These are phyloP conservation scores for Athetis lepigone DNA, from an alignment of 2,888 invertebrate genomes.

Conservation along the genomic window DNA sequence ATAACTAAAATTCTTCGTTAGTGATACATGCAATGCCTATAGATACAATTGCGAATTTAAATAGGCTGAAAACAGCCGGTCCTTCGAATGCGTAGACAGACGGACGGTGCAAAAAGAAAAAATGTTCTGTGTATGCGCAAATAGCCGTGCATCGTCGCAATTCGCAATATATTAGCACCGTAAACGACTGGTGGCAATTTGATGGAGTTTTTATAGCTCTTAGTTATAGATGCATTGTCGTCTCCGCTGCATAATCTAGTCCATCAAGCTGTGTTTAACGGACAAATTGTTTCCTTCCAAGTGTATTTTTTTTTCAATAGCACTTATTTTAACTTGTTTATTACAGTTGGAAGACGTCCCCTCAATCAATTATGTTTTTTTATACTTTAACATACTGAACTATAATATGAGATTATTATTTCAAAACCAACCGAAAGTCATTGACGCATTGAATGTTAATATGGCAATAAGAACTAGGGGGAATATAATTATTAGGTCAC, in stretches of 20 bases:
- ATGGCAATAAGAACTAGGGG: too few relatives aligned
- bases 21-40: slow-evolving; percentile 40
- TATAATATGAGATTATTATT: too few relatives aligned
- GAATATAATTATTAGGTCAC: too few relatives aligned
- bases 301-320: too few relatives aligned
- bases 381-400: too few relatives aligned
- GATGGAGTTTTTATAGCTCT: slow-evolving; percentile 37
- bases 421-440: too few relatives aligned
- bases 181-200: slow-evolving; percentile 36
- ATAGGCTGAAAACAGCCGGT: slow-evolving; percentile 43
- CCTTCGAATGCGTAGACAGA: slow-evolving; percentile 24
- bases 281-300: slow-evolving; percentile 22
- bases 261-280: slow-evolving; percentile 17
- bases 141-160: slow-evolving; percentile 46
- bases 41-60: slow-evolving; percentile 54
- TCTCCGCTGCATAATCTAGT: slow-evolving; percentile 17
- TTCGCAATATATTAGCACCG: slow-evolving; percentile 39
- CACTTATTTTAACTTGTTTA: too few relatives aligned
- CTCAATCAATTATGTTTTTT: too few relatives aligned
- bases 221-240: slow-evolving; percentile 27
- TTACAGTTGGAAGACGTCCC: too few relatives aligned
- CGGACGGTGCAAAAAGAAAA: slow-evolving; percentile 37
- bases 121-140: slow-evolving; percentile 43
- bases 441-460: too few relatives aligned
- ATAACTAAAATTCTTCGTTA: slow-evolving; percentile 34